Conservation (phyloP, 2,113 vertebrate species). For the Pollimyrus isidori region DNA sequence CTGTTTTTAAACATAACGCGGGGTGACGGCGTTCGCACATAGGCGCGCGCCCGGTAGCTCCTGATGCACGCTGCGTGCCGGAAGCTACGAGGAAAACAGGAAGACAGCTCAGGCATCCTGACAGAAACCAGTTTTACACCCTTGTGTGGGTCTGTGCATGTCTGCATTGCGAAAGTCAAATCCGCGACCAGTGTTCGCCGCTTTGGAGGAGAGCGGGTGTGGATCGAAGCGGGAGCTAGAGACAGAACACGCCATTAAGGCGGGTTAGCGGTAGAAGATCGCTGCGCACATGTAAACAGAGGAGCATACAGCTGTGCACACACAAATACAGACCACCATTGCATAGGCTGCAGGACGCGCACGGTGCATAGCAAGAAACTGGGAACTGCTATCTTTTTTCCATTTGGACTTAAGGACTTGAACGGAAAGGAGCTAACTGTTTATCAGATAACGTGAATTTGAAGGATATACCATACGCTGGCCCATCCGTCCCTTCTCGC, state of each 20-base stretch:
- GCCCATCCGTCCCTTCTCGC: background rate
- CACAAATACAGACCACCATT: background rate
- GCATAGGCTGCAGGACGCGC: background rate
- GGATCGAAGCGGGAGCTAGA: background rate
- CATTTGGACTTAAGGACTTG: background rate
- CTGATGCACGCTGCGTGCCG: background rate
- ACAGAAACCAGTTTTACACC: background rate
- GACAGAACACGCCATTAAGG: background rate
- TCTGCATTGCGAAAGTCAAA: slow-evolving; percentile 3
- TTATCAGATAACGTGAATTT: background rate
- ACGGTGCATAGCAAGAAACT: background rate
- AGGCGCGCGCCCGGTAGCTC: background rate
- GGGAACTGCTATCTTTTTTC: background rate
- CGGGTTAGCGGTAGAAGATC: background rate
- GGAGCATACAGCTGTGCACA: background rate
- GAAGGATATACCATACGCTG: background rate
- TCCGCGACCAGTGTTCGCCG: background rate
- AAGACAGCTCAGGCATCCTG: background rate
- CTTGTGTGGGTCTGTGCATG: background rate
- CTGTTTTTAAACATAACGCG: background rate
- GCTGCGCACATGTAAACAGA: slow-evolving; percentile 5
- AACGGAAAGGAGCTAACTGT: background rate
- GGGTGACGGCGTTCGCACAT: background rate
- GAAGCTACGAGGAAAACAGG: background rate
- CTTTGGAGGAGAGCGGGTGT: background rate